Base-by-base conservation (phyloP, 2,113 vertebrate genomes). In the Amblyopsis rosae region DNA sequence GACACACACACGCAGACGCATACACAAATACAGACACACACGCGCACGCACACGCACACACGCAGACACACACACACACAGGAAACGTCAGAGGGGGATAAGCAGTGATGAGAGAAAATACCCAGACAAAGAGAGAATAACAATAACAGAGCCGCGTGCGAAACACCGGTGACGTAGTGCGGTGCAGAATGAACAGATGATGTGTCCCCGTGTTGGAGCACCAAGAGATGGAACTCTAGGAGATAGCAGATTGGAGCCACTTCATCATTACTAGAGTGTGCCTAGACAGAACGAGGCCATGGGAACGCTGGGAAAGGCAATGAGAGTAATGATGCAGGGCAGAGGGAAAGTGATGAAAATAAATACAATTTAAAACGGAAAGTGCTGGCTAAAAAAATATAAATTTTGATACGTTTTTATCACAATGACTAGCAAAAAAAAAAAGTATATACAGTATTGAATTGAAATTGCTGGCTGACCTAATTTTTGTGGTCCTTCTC, bases 1-100 rank as follows among this genome's bases (percentile, higher is more conserved):
- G 0, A 26, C 1, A 26, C 19, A 26, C 19, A 26, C 19, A 55
- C 9, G 0, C 51, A 8, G 1, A 69, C 1, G 0, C 53, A 12
- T 9, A 11, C 11, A 51, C 9, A 50, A 0, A 50, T 0, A 11
- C 3, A 15, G 12, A 51, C 3, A 12, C 3, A 51, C 12, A 11
- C 15, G 13, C 7, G 12, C 12, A 4, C 0, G 3, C 26, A 26
- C 2, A 26, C 26, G 3, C 2, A 26, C 26, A 26, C 26, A 26
- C 2, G 12, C 12, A 11, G 9, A 50, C 82, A 77, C 3, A 70
- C 35, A 9, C 33, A 51, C n/a, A 49, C 49, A 54, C 10, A 17
- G n/a, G 6, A 12, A 62, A 4, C 15, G 10, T 13, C 7, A 12
- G 9, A 66, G 16, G 26, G 26, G 16, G 1, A 59, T 3, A 12